Evolutionary conservation across 2,797 vertebrate species (phyloP), one percentile per base, ranked within the genome.

Genomic region (Moxostoma hubbsi): DNA sequence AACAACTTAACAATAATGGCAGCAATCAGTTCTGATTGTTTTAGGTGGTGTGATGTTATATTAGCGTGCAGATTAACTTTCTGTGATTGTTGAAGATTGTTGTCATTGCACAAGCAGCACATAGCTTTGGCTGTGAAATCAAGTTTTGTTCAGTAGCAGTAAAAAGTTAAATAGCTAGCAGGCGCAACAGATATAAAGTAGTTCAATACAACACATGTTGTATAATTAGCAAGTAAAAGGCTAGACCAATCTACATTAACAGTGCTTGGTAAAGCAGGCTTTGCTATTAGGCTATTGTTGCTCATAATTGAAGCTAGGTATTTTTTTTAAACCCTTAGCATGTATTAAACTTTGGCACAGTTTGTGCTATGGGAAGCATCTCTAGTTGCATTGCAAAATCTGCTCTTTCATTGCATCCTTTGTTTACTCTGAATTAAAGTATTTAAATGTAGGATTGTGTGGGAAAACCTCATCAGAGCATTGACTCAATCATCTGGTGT

Each of bases 401-500:
- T 7, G 1, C n/a, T 57, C 9, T 53, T 51, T 10, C 59, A 6
- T 62, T 43, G 7, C 43, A 36, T 2, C 24, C 24, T 36, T 64
- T 46, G 62, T 64, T 5, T 64, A 7, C 36, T 63, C 11, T 45
- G 36, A 63, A 43, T 63, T 57, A 64, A 50, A 16, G 13, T 61
- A 57, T 61, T 57, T 61, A 36, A 10, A 24, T 74, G 2, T 18
- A 36, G 53, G 43, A 67, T 51, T 73, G 55, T 62, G 11, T 63
- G 36, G 47, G 59, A 47, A 78, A 76, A 59, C 43, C 36, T 85
- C 59, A 80, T 82, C 75, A 80, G 18, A 65, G 12, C 65, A n/a
- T 6, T 77, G 77, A 82, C 65, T 65, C 81, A 83, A 84, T 81
- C 85, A 80, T 82, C 18, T 36, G 59, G 47, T 43, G 7, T 43